Evolutionary conservation across 2,797 vertebrate species (phyloP).

Genomic region (Astyanax mexicanus): DNA sequence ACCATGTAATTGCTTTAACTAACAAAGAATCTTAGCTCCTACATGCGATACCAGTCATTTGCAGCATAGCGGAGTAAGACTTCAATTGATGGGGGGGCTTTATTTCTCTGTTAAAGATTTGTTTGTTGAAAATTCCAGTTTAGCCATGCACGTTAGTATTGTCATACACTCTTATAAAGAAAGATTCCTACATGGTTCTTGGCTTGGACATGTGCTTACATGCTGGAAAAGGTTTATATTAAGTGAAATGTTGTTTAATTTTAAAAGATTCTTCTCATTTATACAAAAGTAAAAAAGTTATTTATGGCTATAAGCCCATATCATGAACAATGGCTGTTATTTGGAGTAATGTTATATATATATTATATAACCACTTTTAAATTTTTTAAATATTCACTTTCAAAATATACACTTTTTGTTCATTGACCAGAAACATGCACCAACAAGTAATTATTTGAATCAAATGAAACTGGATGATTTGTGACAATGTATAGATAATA

Average conservation of each 20-base stretch:
- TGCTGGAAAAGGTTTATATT: too few species aligned
- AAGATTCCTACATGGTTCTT: not conserved
- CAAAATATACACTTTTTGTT: too few species aligned
- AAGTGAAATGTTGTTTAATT: not conserved
- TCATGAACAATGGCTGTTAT: too few species aligned
- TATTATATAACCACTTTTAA: too few species aligned
- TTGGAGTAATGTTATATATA: too few species aligned
- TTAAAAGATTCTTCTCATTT: not conserved
- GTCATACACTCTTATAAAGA: not conserved
- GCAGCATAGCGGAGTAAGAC: not conserved
- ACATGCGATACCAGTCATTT: conserved; percentile 43
- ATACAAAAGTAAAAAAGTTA: not conserved
- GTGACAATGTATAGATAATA: too few species aligned
- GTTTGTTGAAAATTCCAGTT: conserved; percentile 3
- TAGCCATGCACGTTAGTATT: conserved; percentile 4
- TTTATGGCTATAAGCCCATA: not conserved
- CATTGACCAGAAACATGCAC: too few species aligned
- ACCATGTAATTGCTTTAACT: conserved; percentile 47
- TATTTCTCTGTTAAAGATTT: conserved; percentile 1
- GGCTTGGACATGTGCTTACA: not conserved
- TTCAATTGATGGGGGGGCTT: conserved; percentile 19
- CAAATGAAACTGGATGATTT: too few species aligned
- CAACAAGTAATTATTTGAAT: too few species aligned
- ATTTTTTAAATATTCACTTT: too few species aligned
- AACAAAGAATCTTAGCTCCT: conserved; percentile 56